phyloP scores from a whole-genome alignment of 64 coral and sea anemone species.

The Dendronephthya gigantea region DNA sequence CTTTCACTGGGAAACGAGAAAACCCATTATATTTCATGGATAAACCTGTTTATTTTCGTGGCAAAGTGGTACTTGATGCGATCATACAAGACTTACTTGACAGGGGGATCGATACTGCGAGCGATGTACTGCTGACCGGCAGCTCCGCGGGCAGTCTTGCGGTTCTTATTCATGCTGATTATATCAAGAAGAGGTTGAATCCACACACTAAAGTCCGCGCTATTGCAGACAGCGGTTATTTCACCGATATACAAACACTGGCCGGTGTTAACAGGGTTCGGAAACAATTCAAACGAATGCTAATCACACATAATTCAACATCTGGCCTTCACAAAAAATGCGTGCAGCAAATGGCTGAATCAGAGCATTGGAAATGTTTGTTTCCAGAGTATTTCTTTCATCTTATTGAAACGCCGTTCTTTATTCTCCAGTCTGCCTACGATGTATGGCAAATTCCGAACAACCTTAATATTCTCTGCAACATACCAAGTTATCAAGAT shows the following conservation, averaged over 20 bases:
- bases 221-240: conserved; percentile 80
- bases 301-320: conserved; percentile 60
- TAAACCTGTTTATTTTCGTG: conserved; percentile 58
- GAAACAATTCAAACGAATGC: conserved; percentile 63
- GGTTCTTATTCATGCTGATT: conserved; percentile 79
- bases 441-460: conserved; percentile 90
- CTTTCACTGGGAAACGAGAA: conserved; percentile 65
- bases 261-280: conserved; percentile 56
- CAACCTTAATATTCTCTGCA: conserved; percentile 62
- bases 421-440: conserved; percentile 85
- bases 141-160: conserved; percentile 75
- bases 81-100: conserved; percentile 58
- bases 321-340: conserved; percentile 63
- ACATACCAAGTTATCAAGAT: conserved; percentile 57
- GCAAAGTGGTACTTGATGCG: conserved; percentile 65
- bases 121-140: conserved; percentile 62
- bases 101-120: conserved; percentile 46
- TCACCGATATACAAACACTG: conserved; percentile 59
- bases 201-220: conserved; percentile 63
- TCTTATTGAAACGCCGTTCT: conserved; percentile 69
- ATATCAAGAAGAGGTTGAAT: conserved; percentile 52
- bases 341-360: conserved; percentile 10
- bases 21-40: conserved; percentile 65
- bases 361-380: conserved; percentile 73
- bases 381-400: conserved; percentile 77